phyloP scores from a whole-genome alignment of 1,140 invertebrate species.

The Neoseiulus cucumeris region DNA sequence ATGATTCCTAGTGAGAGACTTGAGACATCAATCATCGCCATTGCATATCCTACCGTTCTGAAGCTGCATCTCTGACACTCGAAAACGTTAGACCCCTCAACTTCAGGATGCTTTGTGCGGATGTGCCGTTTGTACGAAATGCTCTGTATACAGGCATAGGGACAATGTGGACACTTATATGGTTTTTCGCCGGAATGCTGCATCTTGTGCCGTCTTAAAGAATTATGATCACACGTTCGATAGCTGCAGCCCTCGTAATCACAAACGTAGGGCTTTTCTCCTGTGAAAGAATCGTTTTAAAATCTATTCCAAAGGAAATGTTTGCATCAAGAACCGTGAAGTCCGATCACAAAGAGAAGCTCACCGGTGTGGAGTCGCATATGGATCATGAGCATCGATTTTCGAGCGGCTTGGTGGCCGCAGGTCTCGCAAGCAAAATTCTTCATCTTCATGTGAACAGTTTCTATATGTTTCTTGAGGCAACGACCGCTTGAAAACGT shows the following conservation, averaged over 20 bases:
- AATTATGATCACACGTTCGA: constrained; percentile 54
- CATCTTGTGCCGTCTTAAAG: constrained; percentile 52
- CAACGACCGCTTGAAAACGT: constrained; percentile 50
- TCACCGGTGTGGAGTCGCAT: constrained; percentile 44
- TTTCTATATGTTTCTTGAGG: constrained; percentile 49
- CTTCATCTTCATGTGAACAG: constrained; percentile 52
- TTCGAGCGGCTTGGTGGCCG: constrained; percentile 40
- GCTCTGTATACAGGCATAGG: constrained; percentile 42
- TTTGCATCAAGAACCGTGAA: too few relatives aligned
- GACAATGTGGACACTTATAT: constrained; percentile 45
- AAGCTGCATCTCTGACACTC: constrained; percentile 1
- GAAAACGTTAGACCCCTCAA: constrained; percentile 20
- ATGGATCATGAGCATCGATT: constrained; percentile 41
- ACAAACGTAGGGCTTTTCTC: constrained; percentile 58
- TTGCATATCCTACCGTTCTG: constrained; percentile 3
- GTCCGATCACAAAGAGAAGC: constrained; percentile 10
- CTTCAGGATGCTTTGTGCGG: constrained; percentile 38
- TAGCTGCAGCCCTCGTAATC: constrained; percentile 42
- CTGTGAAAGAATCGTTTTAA: neutral
- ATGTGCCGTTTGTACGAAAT: constrained; percentile 45
- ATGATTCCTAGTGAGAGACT: too few relatives aligned
- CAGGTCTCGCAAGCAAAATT: constrained; percentile 54
- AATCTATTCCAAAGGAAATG: too few relatives aligned
- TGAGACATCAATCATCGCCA: too few relatives aligned
- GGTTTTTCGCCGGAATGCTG: constrained; percentile 49